A percentile compares a stretch with the other conserved stretches of the same genome.
Evolutionary conservation across 2,888 invertebrate species (phyloP).

Genomic region (Pachycephus smyrnensis): DNA sequence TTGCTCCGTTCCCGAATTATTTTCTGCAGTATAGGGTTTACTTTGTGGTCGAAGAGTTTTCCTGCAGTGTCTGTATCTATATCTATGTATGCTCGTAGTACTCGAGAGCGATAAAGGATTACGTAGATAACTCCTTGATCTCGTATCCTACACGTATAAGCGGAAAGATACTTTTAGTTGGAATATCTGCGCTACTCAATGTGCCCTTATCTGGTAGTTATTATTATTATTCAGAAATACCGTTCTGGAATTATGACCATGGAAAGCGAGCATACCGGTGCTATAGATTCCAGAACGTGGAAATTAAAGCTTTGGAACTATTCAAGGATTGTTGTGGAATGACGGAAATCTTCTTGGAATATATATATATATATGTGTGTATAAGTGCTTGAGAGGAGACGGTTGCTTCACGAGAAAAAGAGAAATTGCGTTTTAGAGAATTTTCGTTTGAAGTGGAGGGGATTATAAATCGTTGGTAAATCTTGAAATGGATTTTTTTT

Average conservation of each 20-base stretch:
- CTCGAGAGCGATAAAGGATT: not conserved
- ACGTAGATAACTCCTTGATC: not conserved
- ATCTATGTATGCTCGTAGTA: not conserved
- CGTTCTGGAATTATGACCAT: not conserved
- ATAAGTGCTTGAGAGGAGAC: not conserved
- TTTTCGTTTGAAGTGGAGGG: not conserved
- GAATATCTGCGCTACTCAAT: not conserved
- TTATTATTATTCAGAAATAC: not conserved
- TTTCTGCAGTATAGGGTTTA: not conserved
- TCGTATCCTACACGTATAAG: not conserved
- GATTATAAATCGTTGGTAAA: not conserved
- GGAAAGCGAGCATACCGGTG: slow-evolving; percentile 10
- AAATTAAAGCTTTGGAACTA: slow-evolving; percentile 22
- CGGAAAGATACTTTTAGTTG: not conserved
- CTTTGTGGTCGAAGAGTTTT: not conserved
- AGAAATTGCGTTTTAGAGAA: not conserved
- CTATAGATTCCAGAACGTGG: slow-evolving; percentile 8
- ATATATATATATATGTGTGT: not conserved
- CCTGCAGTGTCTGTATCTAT: not conserved
- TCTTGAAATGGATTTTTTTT: not conserved
- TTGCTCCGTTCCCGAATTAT: not conserved
- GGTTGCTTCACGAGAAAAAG: not conserved
- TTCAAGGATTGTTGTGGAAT: slow-evolving; percentile 14
- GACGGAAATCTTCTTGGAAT: slow-evolving; percentile 5
- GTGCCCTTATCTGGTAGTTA: not conserved